Evolutionary conservation across 2,797 vertebrate genomes (phyloP), one percentile per base, ranked within the genome.

Genomic region (Phrynocephalus forsythii): DNA sequence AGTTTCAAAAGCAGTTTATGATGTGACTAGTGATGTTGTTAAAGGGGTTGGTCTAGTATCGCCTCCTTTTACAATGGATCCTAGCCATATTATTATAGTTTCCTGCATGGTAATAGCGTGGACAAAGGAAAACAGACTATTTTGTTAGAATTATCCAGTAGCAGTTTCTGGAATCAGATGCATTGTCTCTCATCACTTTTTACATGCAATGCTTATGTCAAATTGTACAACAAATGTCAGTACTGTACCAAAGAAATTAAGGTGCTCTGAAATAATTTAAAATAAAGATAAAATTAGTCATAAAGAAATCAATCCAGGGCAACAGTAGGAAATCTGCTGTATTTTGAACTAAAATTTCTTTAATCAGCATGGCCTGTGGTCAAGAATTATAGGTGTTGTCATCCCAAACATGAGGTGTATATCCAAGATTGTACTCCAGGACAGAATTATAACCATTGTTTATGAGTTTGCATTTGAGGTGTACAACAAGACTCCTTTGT

Each of bases 181-280:
- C 4, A 5, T 73, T 91, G 90, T 38, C 24, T 38, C 24, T 86
- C 66, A 1, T 0, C 30, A 1, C 38, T 1, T 0, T 28, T 3
- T 3, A 82, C 3, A 86, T 84, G 63, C 0, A 0, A 24, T 86
- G 69, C 78, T 76, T 30, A 56, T 50, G 15, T 30, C 30, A 86
- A 82, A 2, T 60, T 73, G 5, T n/a, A 90, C 79, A 60, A 26
- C 79, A 87, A 89, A 86, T 85, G 48, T 18, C 78, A 26, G 67
- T 16, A 0, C 69, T 7, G 75, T n/a, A 3, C 80, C 68, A 38
- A 9, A 0, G 88, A 56, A 86, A 89, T 56, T 87, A 68, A 75
- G 60, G 6, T 88, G 56, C 28, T 2, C 50, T 15, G 24, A 78
- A 78, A 56, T 56, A 56, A 56, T 56, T 56, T 56, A 56, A 79